phyloP scores from a whole-genome alignment of 53 echinoderm and acorn worm genomes.

The Echinarachnius parma region DNA sequence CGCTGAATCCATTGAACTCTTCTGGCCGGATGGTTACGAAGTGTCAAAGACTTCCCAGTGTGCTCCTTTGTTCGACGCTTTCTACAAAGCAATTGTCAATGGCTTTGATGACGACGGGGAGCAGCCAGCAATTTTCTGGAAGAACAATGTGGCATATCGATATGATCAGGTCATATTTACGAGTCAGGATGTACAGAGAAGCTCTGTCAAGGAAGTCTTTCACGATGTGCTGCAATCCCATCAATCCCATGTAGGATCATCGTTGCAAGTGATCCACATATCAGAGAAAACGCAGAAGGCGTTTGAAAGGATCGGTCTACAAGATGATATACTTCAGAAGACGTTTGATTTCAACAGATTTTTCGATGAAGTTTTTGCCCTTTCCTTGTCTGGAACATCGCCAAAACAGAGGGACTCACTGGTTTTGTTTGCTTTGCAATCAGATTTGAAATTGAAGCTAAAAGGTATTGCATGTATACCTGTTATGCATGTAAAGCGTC shows the following conservation, averaged over 20 bases:
- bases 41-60: conserved; percentile 27
- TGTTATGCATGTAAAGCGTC: too few relatives aligned
- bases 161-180: conserved; percentile 15
- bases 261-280: conserved; percentile 9
- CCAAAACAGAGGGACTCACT: conserved; percentile 1
- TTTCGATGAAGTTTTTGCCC: conserved; percentile 35
- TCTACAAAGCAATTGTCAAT: conserved; percentile 34
- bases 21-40: conserved; percentile 48
- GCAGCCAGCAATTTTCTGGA: conserved; percentile 35
- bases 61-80: conserved; percentile 32
- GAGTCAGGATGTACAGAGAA: conserved; percentile 11
- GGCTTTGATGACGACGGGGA: not conserved
- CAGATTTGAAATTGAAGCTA: not conserved
- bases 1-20: not conserved
- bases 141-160: not conserved
- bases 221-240: not conserved
- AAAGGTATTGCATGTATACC: conserved; percentile 46
- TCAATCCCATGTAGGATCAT: too few relatives aligned
- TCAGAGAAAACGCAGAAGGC: conserved; percentile 15
- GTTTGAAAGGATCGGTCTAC: conserved; percentile 1
- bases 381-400: not conserved
- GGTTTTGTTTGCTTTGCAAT: conserved; percentile 30
- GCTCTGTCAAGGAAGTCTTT: not conserved
- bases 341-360: conserved; percentile 40
- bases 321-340: not conserved